phyloP scores from a whole-genome alignment of 2,797 vertebrate species.

The Alca torda region DNA sequence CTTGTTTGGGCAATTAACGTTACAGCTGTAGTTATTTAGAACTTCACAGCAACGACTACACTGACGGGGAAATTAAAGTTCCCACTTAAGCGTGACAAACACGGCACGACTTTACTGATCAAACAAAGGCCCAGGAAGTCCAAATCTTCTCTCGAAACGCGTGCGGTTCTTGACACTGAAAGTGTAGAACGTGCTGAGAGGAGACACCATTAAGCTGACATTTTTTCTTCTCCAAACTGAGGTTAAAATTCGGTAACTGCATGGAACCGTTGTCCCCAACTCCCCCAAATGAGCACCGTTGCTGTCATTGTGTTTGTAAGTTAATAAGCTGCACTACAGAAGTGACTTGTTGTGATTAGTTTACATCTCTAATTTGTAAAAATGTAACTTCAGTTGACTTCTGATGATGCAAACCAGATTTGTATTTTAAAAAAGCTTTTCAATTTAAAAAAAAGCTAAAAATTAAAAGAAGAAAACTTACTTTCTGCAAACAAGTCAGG shows the following conservation, averaged over 20 bases:
- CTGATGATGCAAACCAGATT: background rate
- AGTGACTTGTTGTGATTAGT: background rate
- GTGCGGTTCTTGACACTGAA: background rate
- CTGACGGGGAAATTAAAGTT: background rate
- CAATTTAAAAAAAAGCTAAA: background rate
- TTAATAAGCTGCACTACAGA: background rate
- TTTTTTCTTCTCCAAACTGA: background rate
- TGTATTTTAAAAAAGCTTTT: background rate
- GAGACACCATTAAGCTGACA: background rate
- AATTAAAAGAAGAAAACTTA: slow-evolving; percentile 65
- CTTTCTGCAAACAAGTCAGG: slow-evolving; percentile 95
- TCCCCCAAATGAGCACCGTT: background rate
- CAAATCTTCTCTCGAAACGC: background rate
- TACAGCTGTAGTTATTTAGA: background rate
- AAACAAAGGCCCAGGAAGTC: background rate
- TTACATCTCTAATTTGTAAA: background rate
- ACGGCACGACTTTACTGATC: background rate
- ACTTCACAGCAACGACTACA: background rate
- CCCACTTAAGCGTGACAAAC: background rate
- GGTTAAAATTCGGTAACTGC: background rate
- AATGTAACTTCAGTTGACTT: background rate
- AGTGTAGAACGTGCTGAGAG: background rate
- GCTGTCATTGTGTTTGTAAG: background rate
- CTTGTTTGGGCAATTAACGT: background rate
- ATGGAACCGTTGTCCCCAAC: rapidly evolving